Evolutionary conservation across 2,113 vertebrate genomes (phyloP), one percentile per base, ranked within the genome.

Genomic region (Jaculus jaculus): DNA sequence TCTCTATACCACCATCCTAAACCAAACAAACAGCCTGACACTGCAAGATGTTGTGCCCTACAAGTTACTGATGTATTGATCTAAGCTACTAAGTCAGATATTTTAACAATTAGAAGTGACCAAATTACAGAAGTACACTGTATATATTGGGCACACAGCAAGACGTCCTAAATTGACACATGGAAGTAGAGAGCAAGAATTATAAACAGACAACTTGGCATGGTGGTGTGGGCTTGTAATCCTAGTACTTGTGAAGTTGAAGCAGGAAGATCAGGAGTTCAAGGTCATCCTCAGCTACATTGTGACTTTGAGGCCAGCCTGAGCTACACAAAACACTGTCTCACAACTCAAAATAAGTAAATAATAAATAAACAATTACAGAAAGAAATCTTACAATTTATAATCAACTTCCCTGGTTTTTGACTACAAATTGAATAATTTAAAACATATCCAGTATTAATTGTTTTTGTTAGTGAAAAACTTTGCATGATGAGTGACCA

Each of bases 181-280:
- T 84, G 39, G 81, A 96, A 71, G 37, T 34, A 28, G 61, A 77
- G 30, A 60, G 47, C 13, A 85, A 66, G n/a, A 90, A 83, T 89
- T 74, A 85, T 74, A 72, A 21, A 39, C 73, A 83, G 87, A 63
- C 34, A 68, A 7, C 2, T 11, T 23, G 60, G 34, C 15, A 7
- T 71, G 32, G 8, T 54, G 4, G 3, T 2, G 7, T 5, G 23
- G 30, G 26, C n/a, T 26, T 34, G 5, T 12, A 12, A 71, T 18
- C 42, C 32, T 4, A 37, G 68, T 47, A 28, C 47, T 84, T 54
- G 66, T 32, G 47, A 71, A 32, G 42, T 34, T 13, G 42, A 69
- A 21, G 47, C 42, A 84, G 32, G 54, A 26, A 5, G 15, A 32
- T n/a, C 66, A 85, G 66, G 20, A 71, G 24, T 85, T 71, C 66